A percentile compares a stretch with the other conserved stretches of the same genome.
phyloP scores from a whole-genome alignment of 2,113 vertebrate species.

The Toxostoma redivivum region DNA sequence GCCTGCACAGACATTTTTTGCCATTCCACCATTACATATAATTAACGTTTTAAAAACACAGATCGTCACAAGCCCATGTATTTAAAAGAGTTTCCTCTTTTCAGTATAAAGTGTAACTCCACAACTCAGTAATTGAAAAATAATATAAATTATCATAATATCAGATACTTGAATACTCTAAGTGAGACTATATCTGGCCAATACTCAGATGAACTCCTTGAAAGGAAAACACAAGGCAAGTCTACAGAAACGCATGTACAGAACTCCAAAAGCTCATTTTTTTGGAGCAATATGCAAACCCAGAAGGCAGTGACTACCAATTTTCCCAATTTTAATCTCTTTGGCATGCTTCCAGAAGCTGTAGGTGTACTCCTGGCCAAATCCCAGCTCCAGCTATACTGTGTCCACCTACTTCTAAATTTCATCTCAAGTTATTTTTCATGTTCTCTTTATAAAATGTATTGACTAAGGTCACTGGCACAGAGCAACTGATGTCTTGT shows the following conservation, averaged over 20 bases:
- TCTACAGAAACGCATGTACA: neutral
- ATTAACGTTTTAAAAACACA: neutral
- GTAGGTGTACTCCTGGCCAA: slow-evolving; percentile 47
- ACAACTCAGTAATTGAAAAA: neutral
- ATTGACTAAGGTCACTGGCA: neutral
- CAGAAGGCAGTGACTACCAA: slow-evolving; percentile 5
- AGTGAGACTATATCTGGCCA: neutral
- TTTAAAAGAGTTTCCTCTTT: neutral
- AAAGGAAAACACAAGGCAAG: neutral
- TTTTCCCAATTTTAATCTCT: slow-evolving; percentile 8
- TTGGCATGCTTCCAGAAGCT: neutral
- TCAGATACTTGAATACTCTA: neutral
- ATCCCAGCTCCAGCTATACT: slow-evolving; percentile 33
- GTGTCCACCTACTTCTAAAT: slow-evolving; percentile 40
- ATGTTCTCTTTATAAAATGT: neutral
- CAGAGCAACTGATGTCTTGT: neutral
- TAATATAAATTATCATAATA: neutral
- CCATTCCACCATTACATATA: neutral
- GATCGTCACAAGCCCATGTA: neutral
- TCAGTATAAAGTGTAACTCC: neutral
- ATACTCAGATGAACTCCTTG: neutral
- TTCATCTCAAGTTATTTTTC: slow-evolving; percentile 15
- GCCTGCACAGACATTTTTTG: neutral
- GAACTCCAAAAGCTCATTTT: neutral
- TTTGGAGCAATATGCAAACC: neutral